Evolutionary conservation across 2,113 vertebrate genomes (phyloP).

Genomic region (Cololabis saira): DNA sequence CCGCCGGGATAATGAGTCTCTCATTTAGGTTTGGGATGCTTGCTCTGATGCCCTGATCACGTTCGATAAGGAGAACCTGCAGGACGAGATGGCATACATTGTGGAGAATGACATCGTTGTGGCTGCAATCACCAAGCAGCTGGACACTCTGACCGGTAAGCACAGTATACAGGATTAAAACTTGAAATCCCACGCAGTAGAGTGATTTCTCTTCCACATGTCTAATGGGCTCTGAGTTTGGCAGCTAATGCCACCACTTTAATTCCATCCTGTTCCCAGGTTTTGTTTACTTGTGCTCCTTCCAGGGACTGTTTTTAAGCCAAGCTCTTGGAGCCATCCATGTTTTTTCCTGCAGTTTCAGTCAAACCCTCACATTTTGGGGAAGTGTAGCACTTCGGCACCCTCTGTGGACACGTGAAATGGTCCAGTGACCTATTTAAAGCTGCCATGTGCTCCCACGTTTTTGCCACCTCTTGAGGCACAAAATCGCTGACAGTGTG

Average conservation of each 20-base stretch:
- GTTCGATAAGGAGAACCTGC: conserved; percentile 94
- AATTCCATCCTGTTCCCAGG: conserved; percentile 63
- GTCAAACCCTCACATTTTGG: conserved; percentile 69
- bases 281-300: conserved; percentile 73
- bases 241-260: conserved; percentile 64
- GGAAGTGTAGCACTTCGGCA: conserved; percentile 42
- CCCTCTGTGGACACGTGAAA: conserved; percentile 72
- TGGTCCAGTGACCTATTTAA: conserved; percentile 80
- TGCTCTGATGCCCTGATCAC: conserved; percentile 97
- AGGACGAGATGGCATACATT: conserved; percentile 93
- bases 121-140: conserved; percentile 90
- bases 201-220: conserved; percentile 54
- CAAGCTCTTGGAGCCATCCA: conserved; percentile 59
- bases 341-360: conserved; percentile 76
- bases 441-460: conserved; percentile 63
- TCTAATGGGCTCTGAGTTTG: conserved; percentile 48
- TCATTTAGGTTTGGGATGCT: conserved; percentile 96
- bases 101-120: conserved; percentile 95
- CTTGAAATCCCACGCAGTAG: conserved; percentile 28
- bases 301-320: conserved; percentile 62
- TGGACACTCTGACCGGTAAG: conserved; percentile 90
- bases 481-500: conserved; percentile 48
- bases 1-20: conserved; percentile 69
- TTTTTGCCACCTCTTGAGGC: conserved; percentile 51
- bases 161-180: conserved; percentile 21